A percentile compares a stretch with the other conserved stretches of the same genome.
phyloP scores from a whole-genome alignment of 2,113 vertebrate species.

The Corvus cornix region DNA sequence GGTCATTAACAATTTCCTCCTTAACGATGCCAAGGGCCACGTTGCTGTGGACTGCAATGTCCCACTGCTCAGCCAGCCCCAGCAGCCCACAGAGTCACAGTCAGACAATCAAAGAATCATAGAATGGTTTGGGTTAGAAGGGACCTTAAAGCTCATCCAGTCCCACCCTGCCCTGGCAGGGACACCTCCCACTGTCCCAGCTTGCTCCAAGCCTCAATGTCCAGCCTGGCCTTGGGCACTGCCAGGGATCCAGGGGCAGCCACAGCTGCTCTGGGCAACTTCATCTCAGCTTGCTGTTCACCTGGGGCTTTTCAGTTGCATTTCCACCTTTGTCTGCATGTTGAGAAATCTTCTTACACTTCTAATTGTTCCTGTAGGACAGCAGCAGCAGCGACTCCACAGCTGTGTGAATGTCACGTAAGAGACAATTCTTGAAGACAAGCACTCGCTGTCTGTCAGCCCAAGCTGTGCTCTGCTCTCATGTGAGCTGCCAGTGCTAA shows the following conservation, averaged over 20 bases:
- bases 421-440: neutral
- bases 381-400: neutral
- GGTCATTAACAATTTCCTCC: neutral
- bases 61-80: neutral
- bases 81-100: neutral
- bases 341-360: neutral
- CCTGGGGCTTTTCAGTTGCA: neutral
- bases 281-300: neutral
- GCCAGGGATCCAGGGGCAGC: too few relatives aligned
- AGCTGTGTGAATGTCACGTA: neutral
- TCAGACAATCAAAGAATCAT: neutral
- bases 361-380: neutral
- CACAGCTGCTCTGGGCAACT: neutral
- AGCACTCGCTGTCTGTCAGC: neutral
- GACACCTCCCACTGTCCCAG: neutral
- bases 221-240: neutral
- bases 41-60: neutral
- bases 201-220: too few relatives aligned
- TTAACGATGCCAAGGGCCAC: rapidly evolving
- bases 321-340: neutral
- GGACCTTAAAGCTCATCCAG: neutral
- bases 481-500: neutral
- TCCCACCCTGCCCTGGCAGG: neutral
- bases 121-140: neutral
- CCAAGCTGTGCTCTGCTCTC: neutral